These are phyloP conservation scores for human DNA, from an alignment of 2,113 vertebrate genomes.

Conservation along the genomic window GRCh38 chr1:6870001-6870500, in stretches of 20 bases:
- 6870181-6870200: slow-evolving; percentile 83
- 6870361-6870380: neutral
- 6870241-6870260: slow-evolving; percentile 88
- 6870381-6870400: slow-evolving; percentile 60
- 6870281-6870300: slow-evolving; percentile 84
- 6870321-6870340: slow-evolving; percentile 68
- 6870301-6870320: slow-evolving; percentile 75
- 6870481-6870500: slow-evolving; percentile 38
- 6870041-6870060: neutral
- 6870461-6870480: neutral
- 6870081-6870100: slow-evolving; percentile 1
- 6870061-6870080: slow-evolving; percentile 1
- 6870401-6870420: slow-evolving; percentile 54
- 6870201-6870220: slow-evolving; percentile 88
- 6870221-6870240: slow-evolving; percentile 86
- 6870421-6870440: slow-evolving; percentile 66
- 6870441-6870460: slow-evolving; percentile 44
- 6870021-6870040: neutral
- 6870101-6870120: slow-evolving; percentile 55
- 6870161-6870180: slow-evolving; percentile 87
- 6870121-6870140: slow-evolving; percentile 75
- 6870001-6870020: neutral
- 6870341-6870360: neutral
- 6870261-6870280: slow-evolving; percentile 85
- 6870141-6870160: slow-evolving; percentile 44